Evolutionary conservation across 1,140 invertebrate genomes (phyloP).

Genomic region (Plodia interpunctella): DNA sequence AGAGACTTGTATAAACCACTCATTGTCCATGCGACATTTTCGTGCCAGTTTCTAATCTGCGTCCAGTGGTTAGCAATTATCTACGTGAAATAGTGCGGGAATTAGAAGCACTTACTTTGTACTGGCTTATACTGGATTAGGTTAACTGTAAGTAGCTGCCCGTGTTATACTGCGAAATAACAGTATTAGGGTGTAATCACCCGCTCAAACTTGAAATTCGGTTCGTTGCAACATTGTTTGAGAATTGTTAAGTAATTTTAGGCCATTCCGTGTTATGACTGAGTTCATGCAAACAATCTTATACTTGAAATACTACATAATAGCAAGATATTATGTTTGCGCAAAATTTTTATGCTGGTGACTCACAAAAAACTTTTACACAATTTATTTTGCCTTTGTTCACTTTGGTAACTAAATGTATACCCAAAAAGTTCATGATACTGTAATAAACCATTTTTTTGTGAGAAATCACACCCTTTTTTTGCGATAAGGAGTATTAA

Average conservation of each 20-base stretch:
- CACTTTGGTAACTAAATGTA: too few relatives aligned
- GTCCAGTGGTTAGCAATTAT: conserved; percentile 59
- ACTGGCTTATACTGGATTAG: conserved; percentile 58
- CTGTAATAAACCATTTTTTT: too few relatives aligned
- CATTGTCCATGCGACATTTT: conserved; percentile 19
- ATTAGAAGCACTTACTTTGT: conserved; percentile 63
- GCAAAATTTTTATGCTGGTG: too few relatives aligned
- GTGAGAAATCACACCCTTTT: not conserved
- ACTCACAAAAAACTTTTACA: too few relatives aligned
- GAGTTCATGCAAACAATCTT: too few relatives aligned
- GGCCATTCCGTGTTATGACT: too few relatives aligned
- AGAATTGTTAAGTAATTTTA: not conserved
- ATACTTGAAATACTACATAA: too few relatives aligned
- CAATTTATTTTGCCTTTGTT: too few relatives aligned
- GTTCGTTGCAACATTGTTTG: not conserved
- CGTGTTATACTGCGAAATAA: conserved; percentile 28
- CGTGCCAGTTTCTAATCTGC: conserved; percentile 39
- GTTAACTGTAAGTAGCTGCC: conserved; percentile 45
- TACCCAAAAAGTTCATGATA: too few relatives aligned
- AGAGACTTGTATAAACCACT: not conserved
- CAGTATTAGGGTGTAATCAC: conserved; percentile 22
- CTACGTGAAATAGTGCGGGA: conserved; percentile 63
- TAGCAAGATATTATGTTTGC: too few relatives aligned
- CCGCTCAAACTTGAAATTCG: conserved; percentile 4
- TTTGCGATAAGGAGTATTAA: not conserved